These are phyloP conservation scores for Psittacula echo DNA, from an alignment of 2,797 vertebrate species.

Conservation along the genomic window DNA sequence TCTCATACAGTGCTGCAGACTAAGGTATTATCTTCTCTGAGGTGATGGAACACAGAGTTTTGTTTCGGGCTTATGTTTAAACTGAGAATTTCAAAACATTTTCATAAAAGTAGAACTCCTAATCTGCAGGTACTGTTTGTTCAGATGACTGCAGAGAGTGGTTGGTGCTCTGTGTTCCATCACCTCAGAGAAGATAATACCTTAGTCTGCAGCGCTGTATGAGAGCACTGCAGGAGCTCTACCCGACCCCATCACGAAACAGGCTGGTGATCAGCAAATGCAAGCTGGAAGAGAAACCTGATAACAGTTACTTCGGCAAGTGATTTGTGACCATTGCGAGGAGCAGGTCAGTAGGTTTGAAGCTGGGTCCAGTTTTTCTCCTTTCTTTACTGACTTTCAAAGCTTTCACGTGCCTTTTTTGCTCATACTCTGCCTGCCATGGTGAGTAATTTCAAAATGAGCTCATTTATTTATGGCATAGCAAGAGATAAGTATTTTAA, in stretches of 20 bases:
- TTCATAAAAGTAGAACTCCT: not conserved
- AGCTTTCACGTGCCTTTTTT: not conserved
- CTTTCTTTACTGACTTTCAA: not conserved
- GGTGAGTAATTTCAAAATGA: not conserved
- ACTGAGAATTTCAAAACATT: not conserved
- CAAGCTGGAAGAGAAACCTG: no score
- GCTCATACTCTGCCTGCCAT: not conserved
- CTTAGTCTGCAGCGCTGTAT: no score
- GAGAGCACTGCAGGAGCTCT: no score
- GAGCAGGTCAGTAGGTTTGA: no score
- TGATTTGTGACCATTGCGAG: no score
- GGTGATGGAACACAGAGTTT: not conserved
- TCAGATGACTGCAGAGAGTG: not conserved
- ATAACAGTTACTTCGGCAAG: no score
- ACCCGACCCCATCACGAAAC: no score
- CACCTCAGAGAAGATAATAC: no score
- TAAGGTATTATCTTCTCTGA: not conserved
- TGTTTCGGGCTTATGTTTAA: not conserved
- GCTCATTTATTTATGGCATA: not conserved
- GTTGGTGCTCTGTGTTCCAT: not conserved
- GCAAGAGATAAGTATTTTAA: not conserved
- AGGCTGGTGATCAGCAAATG: no score
- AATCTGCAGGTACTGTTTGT: not conserved
- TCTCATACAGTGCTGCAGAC: accelerated
- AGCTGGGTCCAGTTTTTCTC: not conserved